Conservation (phyloP, 2,113 vertebrate genomes). For the Tupaia tana region DNA sequence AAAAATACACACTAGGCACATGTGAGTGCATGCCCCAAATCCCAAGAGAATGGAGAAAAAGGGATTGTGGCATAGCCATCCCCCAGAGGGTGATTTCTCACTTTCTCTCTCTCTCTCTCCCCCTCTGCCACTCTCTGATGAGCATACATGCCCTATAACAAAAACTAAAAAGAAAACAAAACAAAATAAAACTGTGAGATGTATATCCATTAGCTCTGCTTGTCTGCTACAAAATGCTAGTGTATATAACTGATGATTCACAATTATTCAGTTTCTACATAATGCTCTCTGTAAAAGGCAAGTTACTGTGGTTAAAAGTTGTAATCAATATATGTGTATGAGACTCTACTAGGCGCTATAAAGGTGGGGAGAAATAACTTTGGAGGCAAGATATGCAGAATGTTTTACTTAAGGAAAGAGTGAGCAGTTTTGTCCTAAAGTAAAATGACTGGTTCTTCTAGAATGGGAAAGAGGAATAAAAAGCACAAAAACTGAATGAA, state of each 20-base stretch:
- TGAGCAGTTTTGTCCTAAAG: neutral
- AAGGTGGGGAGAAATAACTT: neutral
- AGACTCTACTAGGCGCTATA: neutral
- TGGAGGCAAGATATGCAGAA: neutral
- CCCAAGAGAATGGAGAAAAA: too few relatives aligned
- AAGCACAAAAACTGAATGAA: neutral
- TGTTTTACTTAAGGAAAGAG: neutral
- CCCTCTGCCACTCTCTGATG: too few relatives aligned
- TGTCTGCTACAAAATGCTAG: neutral
- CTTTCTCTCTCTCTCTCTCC: too few relatives aligned
- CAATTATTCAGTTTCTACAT: neutral
- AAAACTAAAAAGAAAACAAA: too few relatives aligned
- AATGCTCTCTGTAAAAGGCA: neutral
- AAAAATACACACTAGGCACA: too few relatives aligned
- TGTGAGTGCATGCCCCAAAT: too few relatives aligned
- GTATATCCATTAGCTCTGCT: neutral
- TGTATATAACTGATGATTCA: neutral
- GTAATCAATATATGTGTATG: neutral
- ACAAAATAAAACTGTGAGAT: neutral
- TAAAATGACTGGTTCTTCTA: neutral
- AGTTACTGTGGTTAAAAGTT: neutral
- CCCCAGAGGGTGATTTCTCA: too few relatives aligned
- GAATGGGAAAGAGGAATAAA: neutral
- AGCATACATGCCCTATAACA: too few relatives aligned
- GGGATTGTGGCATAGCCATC: too few relatives aligned